These are phyloP conservation scores for Heliconius himera DNA, from an alignment of 1,140 invertebrate genomes.

Conservation along the genomic window DNA sequence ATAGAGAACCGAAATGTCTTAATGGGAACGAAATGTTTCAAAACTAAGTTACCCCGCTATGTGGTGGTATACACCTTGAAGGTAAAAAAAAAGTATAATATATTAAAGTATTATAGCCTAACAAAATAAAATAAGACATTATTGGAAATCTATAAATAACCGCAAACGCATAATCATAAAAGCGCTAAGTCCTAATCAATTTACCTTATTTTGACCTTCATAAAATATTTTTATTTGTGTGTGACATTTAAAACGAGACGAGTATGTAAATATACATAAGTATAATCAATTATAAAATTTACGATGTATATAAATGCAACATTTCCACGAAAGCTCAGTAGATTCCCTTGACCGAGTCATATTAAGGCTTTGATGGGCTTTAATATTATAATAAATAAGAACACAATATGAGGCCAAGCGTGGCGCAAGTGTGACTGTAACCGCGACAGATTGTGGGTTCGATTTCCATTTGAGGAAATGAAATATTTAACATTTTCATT, in stretches of 20 bases:
- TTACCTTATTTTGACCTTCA: background rate
- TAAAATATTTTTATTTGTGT: background rate
- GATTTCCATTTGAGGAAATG: too few species aligned
- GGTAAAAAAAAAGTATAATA: too few species aligned
- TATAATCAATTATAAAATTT: conserved; percentile 8
- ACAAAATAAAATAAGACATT: background rate
- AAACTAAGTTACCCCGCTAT: too few species aligned
- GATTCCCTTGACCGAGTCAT: conserved; percentile 31
- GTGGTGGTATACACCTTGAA: too few species aligned
- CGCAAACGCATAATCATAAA: background rate
- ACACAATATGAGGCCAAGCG: too few species aligned
- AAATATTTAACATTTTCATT: too few species aligned
- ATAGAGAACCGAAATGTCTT: too few species aligned
- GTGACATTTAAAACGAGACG: conserved; percentile 6
- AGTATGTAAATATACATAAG: background rate
- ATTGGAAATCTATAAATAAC: background rate
- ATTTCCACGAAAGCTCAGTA: conserved; percentile 17
- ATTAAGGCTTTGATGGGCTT: conserved; percentile 18
- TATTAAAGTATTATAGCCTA: too few species aligned
- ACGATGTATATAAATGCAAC: background rate
- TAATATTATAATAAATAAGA: too few species aligned
- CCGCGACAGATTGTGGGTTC: too few species aligned
- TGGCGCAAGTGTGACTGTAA: too few species aligned
- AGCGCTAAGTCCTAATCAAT: background rate
- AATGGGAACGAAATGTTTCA: too few species aligned